Evolutionary conservation across 30 jellyfish, hydroid and myxozoan species (phyloP), one percentile per base, ranked within the genome.

Genomic region (Cassiopea andromeda): DNA sequence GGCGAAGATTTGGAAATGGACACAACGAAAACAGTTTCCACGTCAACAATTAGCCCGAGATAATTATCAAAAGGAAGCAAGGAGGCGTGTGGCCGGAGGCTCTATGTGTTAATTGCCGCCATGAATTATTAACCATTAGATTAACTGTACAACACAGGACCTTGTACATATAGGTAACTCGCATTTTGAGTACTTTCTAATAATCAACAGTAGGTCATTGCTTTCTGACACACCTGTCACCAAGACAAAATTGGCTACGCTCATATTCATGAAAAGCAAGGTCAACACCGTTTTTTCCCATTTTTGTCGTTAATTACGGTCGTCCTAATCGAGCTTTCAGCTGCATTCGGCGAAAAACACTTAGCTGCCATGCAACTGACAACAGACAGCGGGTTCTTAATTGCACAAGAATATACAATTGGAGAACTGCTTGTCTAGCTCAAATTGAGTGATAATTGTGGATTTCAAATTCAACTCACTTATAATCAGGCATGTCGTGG

Each of bases 151-250:
- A 38, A 71, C 44, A 43, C 66, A 54, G 71, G 69, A 73, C 82
- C 70, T 48, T 44, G 89, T 10, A 60, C 45, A 66, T 17, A 60
- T 16, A 66, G 89, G 66, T 50, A 60, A 68, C 78, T 68, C 79
- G 44, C 19, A 57, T 58, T 60, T 44, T 17, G 10, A 10, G 78
- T 44, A 19, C 44, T 80, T 68, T 59, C 73, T 46, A 45, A 81
- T 64, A 46, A 45, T 64, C n/a, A 46, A 47, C 82, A 54, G 90
- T 81, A 81, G 90, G 90, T 81, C 90, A 81, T 81, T 27, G 82
- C 58, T 70, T 54, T 17, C 15, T 80, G 89, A 27, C 7, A 54
- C 90, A 81, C 82, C 90, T 81, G 90, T 71, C 80, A 69, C 27
- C 1, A 58, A 58, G 49, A 72, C 90, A 59, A 78, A 13, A 16